Base-by-base conservation (phyloP, 1,140 invertebrate species). In the Drosophila takahashii region DNA sequence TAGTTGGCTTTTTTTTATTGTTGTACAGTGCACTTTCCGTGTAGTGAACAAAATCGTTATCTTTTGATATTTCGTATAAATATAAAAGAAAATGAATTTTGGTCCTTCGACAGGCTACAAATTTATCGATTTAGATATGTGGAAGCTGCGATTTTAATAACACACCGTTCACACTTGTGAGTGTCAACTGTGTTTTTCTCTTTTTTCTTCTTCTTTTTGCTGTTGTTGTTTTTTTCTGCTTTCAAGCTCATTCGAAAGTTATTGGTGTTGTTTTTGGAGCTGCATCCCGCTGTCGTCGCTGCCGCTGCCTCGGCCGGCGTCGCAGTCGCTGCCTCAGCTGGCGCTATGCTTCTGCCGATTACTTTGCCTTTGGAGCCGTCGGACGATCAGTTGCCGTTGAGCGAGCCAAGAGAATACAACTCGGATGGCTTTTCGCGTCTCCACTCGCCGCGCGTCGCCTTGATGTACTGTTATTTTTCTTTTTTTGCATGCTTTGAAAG, bases 211-310 rank as follows among this genome's bases (percentile, higher is more conserved):
- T n/a, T n/a, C n/a, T n/a, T n/a, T n/a, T n/a, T n/a, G n/a, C 16
- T 39, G 37, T 37, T 26, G 60, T 8, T n/a, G n/a, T 22, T 34
- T 56, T 22, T 37, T 75, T 47, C 18, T 74, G 64, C 71, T 79
- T 73, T 73, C 61, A 85, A 86, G 81, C 81, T 86, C 70, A 87
- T 86, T 86, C 74, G 81, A 87, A 86, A 86, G 81, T 87, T 75
- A 87, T 54, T 61, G 74, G 29, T 77, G 60, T 36, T 59, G 69
- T 15, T 75, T 54, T 53, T 66, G 42, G 73, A 62, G 62, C 73
- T 85, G 73, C 77, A 83, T 84, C 80, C 53, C 39, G 78, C 78
- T 27, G 45, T 47, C 45, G 45, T 27, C 22, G 22, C 45, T 13
- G 45, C 6, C 34, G 41, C 58, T 44, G 45, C 26, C 26, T 29